Evolutionary conservation across 2,888 invertebrate genomes (phyloP).

Genomic region (Crossocerus cetratus): DNA sequence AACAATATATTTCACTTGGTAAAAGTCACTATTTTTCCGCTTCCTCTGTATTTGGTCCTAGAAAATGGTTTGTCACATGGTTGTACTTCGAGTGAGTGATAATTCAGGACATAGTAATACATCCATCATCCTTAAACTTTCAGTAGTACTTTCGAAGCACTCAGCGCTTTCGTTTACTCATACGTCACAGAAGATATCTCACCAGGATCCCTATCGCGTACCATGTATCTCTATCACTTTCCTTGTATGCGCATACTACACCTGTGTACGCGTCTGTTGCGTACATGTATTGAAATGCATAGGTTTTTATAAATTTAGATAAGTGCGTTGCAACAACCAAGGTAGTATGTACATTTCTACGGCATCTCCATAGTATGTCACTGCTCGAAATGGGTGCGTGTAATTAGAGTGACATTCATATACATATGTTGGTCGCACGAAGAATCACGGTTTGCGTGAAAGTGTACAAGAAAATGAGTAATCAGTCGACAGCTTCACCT

Average conservation of each 20-base stretch:
- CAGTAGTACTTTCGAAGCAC: background rate
- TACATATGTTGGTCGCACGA: too few species aligned
- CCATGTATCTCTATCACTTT: too few species aligned
- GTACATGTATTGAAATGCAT: background rate
- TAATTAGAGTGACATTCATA: too few species aligned
- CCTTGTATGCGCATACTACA: background rate
- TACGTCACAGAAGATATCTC: too few species aligned
- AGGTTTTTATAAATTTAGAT: background rate
- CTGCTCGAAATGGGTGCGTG: too few species aligned
- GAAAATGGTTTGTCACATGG: slow-evolving; percentile 1
- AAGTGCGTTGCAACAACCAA: background rate
- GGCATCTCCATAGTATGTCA: too few species aligned
- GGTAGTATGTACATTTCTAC: background rate
- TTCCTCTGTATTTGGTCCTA: slow-evolving; percentile 24
- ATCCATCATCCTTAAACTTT: background rate
- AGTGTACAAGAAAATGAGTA: too few species aligned
- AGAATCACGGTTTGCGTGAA: too few species aligned
- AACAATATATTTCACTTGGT: slow-evolving; percentile 14
- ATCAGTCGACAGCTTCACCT: too few species aligned
- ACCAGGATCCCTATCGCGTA: too few species aligned
- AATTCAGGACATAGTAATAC: background rate
- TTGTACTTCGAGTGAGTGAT: background rate
- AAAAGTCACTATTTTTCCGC: slow-evolving; percentile 23
- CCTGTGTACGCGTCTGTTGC: background rate
- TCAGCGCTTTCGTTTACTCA: too few species aligned